Base-by-base conservation (phyloP, 2,797 vertebrate species). In the Pangasius krempfi region DNA sequence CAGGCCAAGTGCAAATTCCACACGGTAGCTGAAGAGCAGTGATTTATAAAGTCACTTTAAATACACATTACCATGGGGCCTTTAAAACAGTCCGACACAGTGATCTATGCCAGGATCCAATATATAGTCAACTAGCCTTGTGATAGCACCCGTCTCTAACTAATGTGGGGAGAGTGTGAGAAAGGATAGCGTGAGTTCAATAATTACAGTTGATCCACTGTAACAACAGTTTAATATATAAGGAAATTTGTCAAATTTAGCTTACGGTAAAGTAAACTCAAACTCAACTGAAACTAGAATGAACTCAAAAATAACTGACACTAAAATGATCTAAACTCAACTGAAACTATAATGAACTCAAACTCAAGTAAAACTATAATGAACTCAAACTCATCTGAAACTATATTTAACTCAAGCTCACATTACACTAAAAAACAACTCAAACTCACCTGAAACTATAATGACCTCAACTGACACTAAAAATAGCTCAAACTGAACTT, bases 11-110 rank as follows among this genome's bases (percentile, higher is more conserved):
- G 72, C 79, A 84, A 86, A 73, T 52, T 72, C 64, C 76, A 87
- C 85, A 83, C 56, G 52, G 85, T 89, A 90, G 89, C 89, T 82
- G 78, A 89, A 66, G 62, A 60, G 64, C 83, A 54, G 18, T 90
- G 66, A 90, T 91, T 88, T 91, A 90, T 88, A 66, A 90, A 83
- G 64, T 82, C 58, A 62, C 85, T 89, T 89, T 86, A 73, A 87
- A 85, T 66, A 56, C 68, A 76, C 87, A 72, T 88, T 85, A 88
- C 40, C 75, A 86, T 37, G 68, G 37, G 50, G 64, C 60, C 30
- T 82, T 85, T 88, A 85, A 85, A 79, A 54, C 76, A 83, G 50
- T 78, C 78, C 5, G 84, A 86, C 86, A 80, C 73, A 18, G 40
- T 80, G 86, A 84, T 80, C 73, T 76, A 66, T 84, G 84, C 54